Evolutionary conservation across 2,113 vertebrate species (phyloP).

Genomic region (Barnardius zonarius): DNA sequence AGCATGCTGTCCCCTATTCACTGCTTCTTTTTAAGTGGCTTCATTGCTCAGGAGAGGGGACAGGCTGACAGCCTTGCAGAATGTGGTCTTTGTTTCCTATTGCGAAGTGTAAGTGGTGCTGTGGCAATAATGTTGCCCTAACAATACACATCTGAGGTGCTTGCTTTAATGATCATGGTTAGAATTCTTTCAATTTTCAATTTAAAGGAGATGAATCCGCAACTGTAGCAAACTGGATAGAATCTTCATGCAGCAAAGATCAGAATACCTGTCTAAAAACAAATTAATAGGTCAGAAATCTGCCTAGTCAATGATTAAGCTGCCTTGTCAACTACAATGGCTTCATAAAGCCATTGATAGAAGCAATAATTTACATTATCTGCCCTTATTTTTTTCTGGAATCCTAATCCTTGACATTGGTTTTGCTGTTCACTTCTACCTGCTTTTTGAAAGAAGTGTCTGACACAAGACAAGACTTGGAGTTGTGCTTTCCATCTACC

Average conservation of each 20-base stretch:
- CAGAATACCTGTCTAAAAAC: background rate
- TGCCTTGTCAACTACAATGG: background rate
- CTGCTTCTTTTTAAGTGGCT: background rate
- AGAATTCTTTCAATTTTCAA: background rate
- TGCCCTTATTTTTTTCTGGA: background rate
- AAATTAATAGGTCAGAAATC: background rate
- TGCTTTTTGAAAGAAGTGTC: background rate
- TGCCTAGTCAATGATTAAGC: background rate
- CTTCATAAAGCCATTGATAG: background rate
- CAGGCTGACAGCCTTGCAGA: background rate
- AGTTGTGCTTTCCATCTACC: background rate
- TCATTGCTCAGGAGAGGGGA: background rate
- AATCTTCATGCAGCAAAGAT: background rate
- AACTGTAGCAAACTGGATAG: too few species aligned
- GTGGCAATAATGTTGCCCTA: background rate
- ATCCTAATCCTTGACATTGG: background rate
- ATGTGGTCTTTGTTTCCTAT: background rate
- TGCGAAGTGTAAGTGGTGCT: background rate
- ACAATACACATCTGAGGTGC: fast-evolving
- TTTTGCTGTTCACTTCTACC: background rate
- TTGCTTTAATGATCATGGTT: background rate
- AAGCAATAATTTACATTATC: background rate
- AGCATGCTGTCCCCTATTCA: background rate
- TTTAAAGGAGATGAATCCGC: background rate
- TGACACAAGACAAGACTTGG: background rate